These are phyloP conservation scores for Ferdinandea cuprea DNA, from an alignment of 2,888 invertebrate species.

Conservation along the genomic window DNA sequence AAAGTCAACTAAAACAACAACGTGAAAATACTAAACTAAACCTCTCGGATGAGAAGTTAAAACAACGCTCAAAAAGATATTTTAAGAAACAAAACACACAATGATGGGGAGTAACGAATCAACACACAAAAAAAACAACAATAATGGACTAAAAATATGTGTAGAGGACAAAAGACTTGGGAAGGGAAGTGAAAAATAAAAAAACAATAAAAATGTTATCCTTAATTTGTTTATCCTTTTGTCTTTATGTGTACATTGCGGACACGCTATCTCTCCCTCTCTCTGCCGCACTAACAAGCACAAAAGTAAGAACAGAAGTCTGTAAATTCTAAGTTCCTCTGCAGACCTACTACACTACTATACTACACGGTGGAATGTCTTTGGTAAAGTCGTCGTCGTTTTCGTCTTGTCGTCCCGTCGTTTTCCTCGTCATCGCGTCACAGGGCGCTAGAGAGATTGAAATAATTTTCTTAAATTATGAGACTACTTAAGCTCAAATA, in stretches of 20 bases:
- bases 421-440: constrained; percentile 18
- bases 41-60: constrained; percentile 37
- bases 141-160: constrained; percentile 29
- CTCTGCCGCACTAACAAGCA: too few relatives aligned
- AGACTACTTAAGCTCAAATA: constrained; percentile 56
- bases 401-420: not conserved
- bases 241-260: constrained; percentile 32
- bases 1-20: not conserved
- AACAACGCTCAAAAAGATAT: constrained; percentile 39
- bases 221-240: constrained; percentile 72
- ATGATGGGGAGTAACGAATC: not conserved
- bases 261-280: constrained; percentile 3
- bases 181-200: not conserved
- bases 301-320: constrained; percentile 30
- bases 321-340: constrained; percentile 5
- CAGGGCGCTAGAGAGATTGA: constrained; percentile 58
- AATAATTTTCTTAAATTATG: constrained; percentile 71
- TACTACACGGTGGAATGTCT: constrained; percentile 22
- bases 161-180: constrained; percentile 17
- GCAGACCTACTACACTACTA: not conserved
- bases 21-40: constrained; percentile 11
- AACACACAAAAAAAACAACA: not conserved
- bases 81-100: constrained; percentile 43
- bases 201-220: constrained; percentile 65
- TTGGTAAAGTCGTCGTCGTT: not conserved